Base-by-base conservation (phyloP, 2,888 invertebrate genomes). In the Bombylius discolor region DNA sequence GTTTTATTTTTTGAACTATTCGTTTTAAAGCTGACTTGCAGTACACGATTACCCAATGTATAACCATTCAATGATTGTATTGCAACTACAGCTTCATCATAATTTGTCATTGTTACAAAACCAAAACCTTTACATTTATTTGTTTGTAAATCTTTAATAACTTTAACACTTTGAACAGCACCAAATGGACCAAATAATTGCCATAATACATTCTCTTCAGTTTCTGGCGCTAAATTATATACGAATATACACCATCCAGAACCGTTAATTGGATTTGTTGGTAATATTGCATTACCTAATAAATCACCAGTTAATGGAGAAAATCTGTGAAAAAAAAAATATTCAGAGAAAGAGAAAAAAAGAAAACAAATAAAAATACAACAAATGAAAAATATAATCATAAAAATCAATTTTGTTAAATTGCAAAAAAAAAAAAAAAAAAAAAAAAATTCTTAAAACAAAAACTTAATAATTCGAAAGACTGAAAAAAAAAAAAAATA, bases 101-200 rank as follows among this genome's bases (percentile, higher is more conserved):
- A 93, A 77, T 91, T 90, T 69, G 91, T 91, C 93, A 94, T 93
- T 62, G 92, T 92, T 64, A 94, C 91, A 76, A 93, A 92, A 58
- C 92, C 94, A 75, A 92, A 93, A 65, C 94, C 94, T 77, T 92
- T 93, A 81, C 93, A 93, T 77, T 93, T 93, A 79, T 89, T 89
- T 64, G 91, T 90, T 75, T 89, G 87, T 67, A 89, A 81, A 78
- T 94, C 93, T 67, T 92, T 84, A 68, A 93, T 90, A 13, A 93
- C 91, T 77, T 93, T 93, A 60, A 93, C 92, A 75, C 87, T 89
- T 75, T 93, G 90, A 68, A 94, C 92, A 64, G 92, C 92, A 64
- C 93, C 93, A 75, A 93, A 94, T 33, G 93, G 93, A 14, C 92
- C 92, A 76, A 94, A 94, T 65, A 94, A 79, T 76, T 93, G 92